Conservation (phyloP, 1,140 invertebrate genomes). For the Aphelenchoides fujianensis region DNA sequence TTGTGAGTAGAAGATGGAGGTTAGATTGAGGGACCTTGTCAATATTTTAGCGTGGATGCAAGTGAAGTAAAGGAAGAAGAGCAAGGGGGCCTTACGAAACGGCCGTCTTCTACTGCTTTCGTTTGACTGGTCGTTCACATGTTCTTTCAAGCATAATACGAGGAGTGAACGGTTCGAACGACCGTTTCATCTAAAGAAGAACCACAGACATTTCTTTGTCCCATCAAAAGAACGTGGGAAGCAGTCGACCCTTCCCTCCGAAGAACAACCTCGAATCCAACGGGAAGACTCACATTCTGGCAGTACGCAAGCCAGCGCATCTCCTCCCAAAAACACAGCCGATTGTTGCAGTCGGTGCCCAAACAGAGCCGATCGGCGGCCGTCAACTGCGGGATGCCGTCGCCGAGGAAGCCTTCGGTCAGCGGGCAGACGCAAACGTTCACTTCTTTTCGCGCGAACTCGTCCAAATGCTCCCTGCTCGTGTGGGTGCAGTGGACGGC, state of each 20-base stretch:
- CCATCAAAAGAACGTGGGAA: background rate
- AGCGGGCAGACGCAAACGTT: conserved; percentile 56
- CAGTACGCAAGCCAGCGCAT: conserved; percentile 59
- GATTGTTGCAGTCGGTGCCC: conserved; percentile 60
- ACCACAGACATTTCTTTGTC: conserved; percentile 5
- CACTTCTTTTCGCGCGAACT: conserved; percentile 27
- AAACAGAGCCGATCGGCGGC: conserved; percentile 41
- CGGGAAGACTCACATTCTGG: conserved; percentile 49
- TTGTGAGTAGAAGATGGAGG: background rate
- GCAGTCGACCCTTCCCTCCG: background rate
- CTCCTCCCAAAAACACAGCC: conserved; percentile 56
- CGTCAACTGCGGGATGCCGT: conserved; percentile 49
- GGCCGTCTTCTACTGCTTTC: too few relatives aligned
- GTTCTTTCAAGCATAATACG: too few relatives aligned
- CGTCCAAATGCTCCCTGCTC: conserved; percentile 14
- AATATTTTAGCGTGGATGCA: conserved; percentile 23
- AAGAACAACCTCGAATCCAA: background rate
- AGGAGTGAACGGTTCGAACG: too few relatives aligned
- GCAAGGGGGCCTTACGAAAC: too few relatives aligned
- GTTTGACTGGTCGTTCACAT: too few relatives aligned
- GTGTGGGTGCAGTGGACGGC: conserved; percentile 57
- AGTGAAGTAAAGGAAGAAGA: background rate
- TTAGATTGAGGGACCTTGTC: background rate
- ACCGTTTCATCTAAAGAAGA: too few relatives aligned
- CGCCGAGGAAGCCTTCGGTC: conserved; percentile 58